A percentile compares a stretch with the other conserved stretches of the same genome.
phyloP scores from a whole-genome alignment of 2,113 vertebrate genomes.

The Pangasianodon gigas region DNA sequence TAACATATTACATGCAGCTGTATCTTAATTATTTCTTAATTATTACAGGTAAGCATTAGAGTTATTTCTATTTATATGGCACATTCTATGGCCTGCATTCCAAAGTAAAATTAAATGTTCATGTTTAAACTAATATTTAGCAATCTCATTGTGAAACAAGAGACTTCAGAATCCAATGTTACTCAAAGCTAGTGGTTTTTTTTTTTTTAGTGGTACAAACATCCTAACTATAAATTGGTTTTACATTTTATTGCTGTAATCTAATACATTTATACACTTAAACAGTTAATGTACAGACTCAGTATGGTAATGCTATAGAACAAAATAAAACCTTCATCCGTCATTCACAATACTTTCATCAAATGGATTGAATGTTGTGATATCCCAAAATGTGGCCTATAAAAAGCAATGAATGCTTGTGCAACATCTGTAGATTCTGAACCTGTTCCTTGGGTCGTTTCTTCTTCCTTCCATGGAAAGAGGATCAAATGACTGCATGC shows the following conservation, averaged over 20 bases:
- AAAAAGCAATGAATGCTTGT: not conserved
- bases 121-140: constrained; percentile 11
- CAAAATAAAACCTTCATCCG: constrained; percentile 39
- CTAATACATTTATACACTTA: not conserved
- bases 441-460: not conserved
- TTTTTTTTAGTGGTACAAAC: not conserved
- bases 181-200: not conserved
- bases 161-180: not conserved
- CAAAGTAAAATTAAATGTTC: not conserved
- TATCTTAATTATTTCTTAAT: not conserved
- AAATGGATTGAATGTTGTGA: not conserved
- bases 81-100: not conserved
- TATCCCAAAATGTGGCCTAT: too few relatives aligned
- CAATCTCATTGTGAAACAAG: not conserved
- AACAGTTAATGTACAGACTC: not conserved
- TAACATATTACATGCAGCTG: constrained; percentile 10
- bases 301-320: constrained; percentile 13
- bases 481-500: not conserved
- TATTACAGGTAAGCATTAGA: not conserved
- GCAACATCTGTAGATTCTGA: not conserved
- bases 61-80: not conserved
- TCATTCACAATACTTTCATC: not conserved
- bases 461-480: not conserved
- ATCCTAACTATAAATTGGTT: not conserved
- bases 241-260: constrained; percentile 13